Base-by-base conservation (phyloP, 2,888 invertebrate species). In the Dryococelus australis region DNA sequence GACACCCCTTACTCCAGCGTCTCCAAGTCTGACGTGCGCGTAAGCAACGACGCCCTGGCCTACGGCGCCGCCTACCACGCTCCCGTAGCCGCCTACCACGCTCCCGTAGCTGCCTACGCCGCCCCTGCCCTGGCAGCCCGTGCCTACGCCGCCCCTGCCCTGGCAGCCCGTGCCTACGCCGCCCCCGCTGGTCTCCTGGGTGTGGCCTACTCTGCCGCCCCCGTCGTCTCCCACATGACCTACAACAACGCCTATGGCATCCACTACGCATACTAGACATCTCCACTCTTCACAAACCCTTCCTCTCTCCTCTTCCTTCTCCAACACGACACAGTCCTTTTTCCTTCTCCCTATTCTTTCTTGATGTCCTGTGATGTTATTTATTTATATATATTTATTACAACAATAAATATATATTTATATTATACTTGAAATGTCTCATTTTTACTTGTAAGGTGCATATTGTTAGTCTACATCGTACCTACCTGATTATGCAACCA, bases 1-100 rank as follows among this genome's bases (percentile, higher is more conserved):
- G 95, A 95, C 91, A 96, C 96, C 3, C 96, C 96, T 13, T 96
- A 94, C 93, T 95, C 95, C 85, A 95, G 95, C 91, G 95, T 95
- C 81, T 94, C 95, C 90, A 96, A 96, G 91, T 93, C 95, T 35
- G 95, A 96, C 91, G 94, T 96, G 47, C 94, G 96, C n/a, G 95
- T 96, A 28, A 89, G 88, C 85, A 89, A 89, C 87, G 89, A 89
- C 87, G 87, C 86, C 43, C 43, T 84, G 85, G 86, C 85, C 87
- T 86, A 87, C 88, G 87, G 84, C 80, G 43, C 51, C 47, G 83
- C 83, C 28, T 83, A 83, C 83, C 86, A 85, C 86, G 88, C 88
- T 43, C 88, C 89, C 43, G 86, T 87, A 28, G 27, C 27, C 86
- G 88, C 87, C 87, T 88, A 88, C 85, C 93, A 94, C 65, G 94